Evolutionary conservation across 2,113 vertebrate genomes (phyloP), one percentile per base, ranked within the genome.

Genomic region (Daphoenositta chrysoptera): DNA sequence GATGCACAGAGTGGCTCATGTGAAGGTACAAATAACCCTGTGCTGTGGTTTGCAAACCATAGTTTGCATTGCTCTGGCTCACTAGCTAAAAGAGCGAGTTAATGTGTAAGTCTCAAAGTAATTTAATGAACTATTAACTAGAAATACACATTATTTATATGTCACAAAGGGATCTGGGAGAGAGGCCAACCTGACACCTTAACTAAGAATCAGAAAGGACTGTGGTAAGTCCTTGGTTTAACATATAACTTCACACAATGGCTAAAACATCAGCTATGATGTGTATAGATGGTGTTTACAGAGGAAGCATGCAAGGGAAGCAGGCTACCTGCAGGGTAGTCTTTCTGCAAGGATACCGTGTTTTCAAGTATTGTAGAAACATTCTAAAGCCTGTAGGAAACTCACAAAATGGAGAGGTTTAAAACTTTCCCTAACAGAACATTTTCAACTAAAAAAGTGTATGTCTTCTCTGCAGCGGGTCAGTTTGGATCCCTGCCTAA

Each of bases 1-100:
- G 31, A 65, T 17, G 11, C 21, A 33, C 20, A 28, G 56, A 40
- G 22, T 0, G 0, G 20, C 63, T 76, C n/a, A 19, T 1, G 1
- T 37, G 44, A 70, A 81, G 33, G 56, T 51, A 14, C 4, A 4
- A 7, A 15, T 20, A 45, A 53, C 31, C 10, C 19, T 44, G 50
- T 0, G 1, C 78, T 28, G 14, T 8, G 30, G 39, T 69, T 91
- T 65, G 45, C 30, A 93, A 76, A 54, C 9, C 35, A 31, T 0
- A 22, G 45, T 24, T 56, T 65, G 50, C 23, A 28, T 37, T 77
- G 71, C 35, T 44, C 19, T 69, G 63, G 24, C 42, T 83, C 53
- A 42, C 13, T 28, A 47, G 66, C 54, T 72, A 53, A 88, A 85
- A 70, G 26, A 70, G 20, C 28, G 22, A 50, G 70, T 72, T 65